Conservation (phyloP, 2,888 invertebrate genomes). For the Choreutis nemorana region DNA sequence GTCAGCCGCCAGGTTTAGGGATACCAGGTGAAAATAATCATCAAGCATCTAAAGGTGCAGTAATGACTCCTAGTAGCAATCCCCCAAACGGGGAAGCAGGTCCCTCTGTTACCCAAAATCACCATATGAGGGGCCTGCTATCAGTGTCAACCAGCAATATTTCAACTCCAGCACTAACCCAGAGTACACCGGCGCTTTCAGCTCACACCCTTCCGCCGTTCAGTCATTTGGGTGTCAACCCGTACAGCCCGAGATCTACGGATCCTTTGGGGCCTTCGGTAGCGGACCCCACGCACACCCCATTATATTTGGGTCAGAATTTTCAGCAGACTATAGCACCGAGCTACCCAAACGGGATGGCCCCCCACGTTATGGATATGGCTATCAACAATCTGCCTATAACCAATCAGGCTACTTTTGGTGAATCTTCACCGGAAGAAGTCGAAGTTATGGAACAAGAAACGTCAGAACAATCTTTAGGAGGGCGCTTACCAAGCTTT, state of each 20-base stretch:
- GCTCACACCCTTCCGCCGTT: conserved; percentile 65
- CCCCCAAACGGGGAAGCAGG: conserved; percentile 97
- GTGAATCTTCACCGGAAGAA: conserved; percentile 67
- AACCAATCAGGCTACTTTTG: conserved; percentile 85
- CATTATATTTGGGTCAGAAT: conserved; percentile 69
- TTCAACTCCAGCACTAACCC: conserved; percentile 65
- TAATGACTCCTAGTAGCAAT: conserved; percentile 71
- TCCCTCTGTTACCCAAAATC: conserved; percentile 88
- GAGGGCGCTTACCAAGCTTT: conserved; percentile 71
- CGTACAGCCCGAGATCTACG: conserved; percentile 67
- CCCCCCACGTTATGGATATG: conserved; percentile 85
- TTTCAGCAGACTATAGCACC: conserved; percentile 68
- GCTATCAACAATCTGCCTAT: conserved; percentile 73
- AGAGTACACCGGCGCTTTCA: conserved; percentile 63
- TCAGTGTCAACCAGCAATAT: conserved; percentile 77
- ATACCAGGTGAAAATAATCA: conserved; percentile 48
- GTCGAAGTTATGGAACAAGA: conserved; percentile 58
- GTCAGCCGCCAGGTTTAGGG: conserved; percentile 60
- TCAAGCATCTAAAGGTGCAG: conserved; percentile 41
- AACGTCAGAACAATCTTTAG: conserved; percentile 32
- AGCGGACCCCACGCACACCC: conserved; percentile 67
- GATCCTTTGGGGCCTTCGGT: conserved; percentile 67
- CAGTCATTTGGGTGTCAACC: conserved; percentile 68
- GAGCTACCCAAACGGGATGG: conserved; percentile 85
- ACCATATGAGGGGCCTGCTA: conserved; percentile 91